Evolutionary conservation across 1,140 invertebrate genomes (phyloP), one percentile per base, ranked within the genome.

Genomic region (Drosophila elegans): DNA sequence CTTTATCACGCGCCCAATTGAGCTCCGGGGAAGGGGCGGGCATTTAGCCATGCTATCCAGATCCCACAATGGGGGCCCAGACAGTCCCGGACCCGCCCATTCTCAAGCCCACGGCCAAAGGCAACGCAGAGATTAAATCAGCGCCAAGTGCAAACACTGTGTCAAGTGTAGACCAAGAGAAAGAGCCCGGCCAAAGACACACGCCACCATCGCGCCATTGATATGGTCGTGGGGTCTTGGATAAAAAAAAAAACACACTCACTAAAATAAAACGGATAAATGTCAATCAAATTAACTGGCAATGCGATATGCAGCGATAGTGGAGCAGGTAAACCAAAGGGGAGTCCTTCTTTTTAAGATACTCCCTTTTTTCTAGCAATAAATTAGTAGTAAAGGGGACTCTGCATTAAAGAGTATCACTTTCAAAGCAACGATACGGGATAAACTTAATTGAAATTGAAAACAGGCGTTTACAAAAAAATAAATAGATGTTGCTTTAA

Each of bases 131-230:
- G 81, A 84, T 84, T 84, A 84, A 84, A 84, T 84, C 81, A 84
- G 80, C 80, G 80, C 78, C 84, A 84, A 84, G 81, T 84, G 81
- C 81, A 84, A 84, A 84, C 81, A 84, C 80, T 84, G 76, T 80
- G 81, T 84, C 81, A 84, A 84, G 81, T 84, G 81, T 80, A 77
- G 80, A 80, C 60, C 64, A 68, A 59, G 46, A 64, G 45, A 11
- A 36, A 44, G 51, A 54, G 9, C 12, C 42, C 46, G 46, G 39
- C 74, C 61, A 78, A 71, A 49, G 74, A 79, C 63, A 67, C 63
- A 68, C 52, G 78, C 72, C 62, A 75, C 27, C 61, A 59, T 3
- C 27, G 67, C 61, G 69, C 59, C 77, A 80, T 81, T 66, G 78
- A 81, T 81, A 81, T 32, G 29, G 46, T 29, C n/a, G 29, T 62